phyloP scores from a whole-genome alignment of 2,113 vertebrate genomes.

The Oreochromis spilurus region DNA sequence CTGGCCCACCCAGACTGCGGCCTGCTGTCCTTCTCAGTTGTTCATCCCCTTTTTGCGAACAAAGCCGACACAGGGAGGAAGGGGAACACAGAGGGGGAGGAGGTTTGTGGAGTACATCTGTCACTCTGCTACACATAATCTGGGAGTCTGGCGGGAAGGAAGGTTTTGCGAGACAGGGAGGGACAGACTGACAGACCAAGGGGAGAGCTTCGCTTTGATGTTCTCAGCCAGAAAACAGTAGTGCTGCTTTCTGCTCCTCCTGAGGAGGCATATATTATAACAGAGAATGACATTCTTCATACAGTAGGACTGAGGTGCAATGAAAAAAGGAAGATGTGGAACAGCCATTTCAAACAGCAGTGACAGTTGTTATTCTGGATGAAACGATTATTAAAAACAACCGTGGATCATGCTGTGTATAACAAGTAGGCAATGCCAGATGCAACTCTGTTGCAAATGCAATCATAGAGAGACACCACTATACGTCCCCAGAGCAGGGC shows the following conservation, averaged over 20 bases:
- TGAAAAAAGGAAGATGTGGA: not conserved
- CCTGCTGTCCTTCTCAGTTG: slow-evolving; percentile 65
- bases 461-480: not conserved
- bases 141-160: slow-evolving; percentile 40
- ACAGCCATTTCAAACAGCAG: not conserved
- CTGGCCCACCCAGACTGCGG: slow-evolving; percentile 73
- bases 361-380: not conserved
- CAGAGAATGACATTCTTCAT: not conserved
- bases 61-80: slow-evolving; percentile 56
- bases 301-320: not conserved
- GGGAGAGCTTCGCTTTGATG: not conserved
- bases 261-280: not conserved
- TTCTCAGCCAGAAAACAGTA: not conserved
- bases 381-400: slow-evolving; percentile 8
- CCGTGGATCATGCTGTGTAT: slow-evolving; percentile 21
- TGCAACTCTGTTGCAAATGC: not conserved
- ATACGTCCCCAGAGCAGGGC: not conserved
- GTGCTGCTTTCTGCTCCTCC: not conserved
- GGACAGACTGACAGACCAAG: not conserved
- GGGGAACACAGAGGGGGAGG: not conserved
- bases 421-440: not conserved
- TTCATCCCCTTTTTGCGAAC: slow-evolving; percentile 49
- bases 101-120: slow-evolving; percentile 63
- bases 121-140: slow-evolving; percentile 49
- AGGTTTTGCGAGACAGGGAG: not conserved